Base-by-base conservation (phyloP, 2,888 invertebrate species). In the Mycalesis mineus region DNA sequence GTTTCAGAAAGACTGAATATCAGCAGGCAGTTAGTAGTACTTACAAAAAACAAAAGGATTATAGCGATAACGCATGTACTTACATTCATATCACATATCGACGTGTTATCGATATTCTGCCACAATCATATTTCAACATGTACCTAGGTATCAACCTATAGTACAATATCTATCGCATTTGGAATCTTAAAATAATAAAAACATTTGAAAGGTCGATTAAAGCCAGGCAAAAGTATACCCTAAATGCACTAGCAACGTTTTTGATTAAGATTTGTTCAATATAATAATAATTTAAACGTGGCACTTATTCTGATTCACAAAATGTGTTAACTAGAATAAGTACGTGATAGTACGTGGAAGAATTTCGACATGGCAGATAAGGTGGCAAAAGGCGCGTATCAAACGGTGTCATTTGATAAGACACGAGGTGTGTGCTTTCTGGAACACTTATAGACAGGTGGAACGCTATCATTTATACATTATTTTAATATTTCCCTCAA, bases 341-440 rank as follows among this genome's bases (percentile, higher is more conserved):
- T 80, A 75, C 66, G 71, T 75, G 77, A 78, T 84, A 62, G 61
- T 45, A 84, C 81, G 85, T 86, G 86, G 82, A 87, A 84, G 83
- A 86, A 88, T 89, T 89, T 88, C 87, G 84, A 88, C 88, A 88
- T 77, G 75, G 76, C 76, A 85, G 87, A 88, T 88, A 88, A 88
- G 80, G 77, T 75, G 72, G 77, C 73, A 70, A 76, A 73, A 80
- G 81, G 72, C 79, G 73, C 82, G 65, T 88, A 88, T 88, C 88
- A 88, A 88, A 88, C 80, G 82, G 87, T 88, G 88, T 88, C 88
- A 87, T 78, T 82, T 81, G 88, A 88, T 88, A 88, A 88, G 76
- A 71, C 64, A 68, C 74, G 73, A 82, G 84, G 85, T 82, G 82
- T 76, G 80, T 73, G 78, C 76, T 81, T 82, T 83, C 82, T 82